A percentile compares a stretch with the other conserved stretches of the same genome.
phyloP scores from a whole-genome alignment of 2,113 vertebrate species.

The Dicerorhinus sumatrensis region DNA sequence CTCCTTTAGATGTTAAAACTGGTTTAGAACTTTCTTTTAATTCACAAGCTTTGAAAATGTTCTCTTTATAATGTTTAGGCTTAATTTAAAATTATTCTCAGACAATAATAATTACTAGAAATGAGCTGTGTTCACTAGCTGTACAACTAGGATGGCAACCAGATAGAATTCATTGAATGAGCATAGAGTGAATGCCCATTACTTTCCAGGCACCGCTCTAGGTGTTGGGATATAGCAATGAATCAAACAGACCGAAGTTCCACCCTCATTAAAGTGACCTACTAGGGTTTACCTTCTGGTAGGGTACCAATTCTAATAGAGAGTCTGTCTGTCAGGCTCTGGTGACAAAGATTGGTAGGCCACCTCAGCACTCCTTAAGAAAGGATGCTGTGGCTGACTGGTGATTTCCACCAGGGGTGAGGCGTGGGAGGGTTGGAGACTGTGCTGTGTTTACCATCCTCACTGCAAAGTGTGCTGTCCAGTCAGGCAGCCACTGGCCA shows the following conservation, averaged over 20 bases:
- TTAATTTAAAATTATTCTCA: constrained; percentile 46
- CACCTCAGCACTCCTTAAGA: not conserved
- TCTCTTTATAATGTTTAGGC: not conserved
- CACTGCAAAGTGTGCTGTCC: not conserved
- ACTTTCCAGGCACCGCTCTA: not conserved
- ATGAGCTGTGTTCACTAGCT: not conserved
- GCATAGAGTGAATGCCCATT: not conserved
- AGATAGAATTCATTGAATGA: not conserved
- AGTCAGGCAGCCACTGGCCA: not conserved
- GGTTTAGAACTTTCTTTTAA: constrained; percentile 43
- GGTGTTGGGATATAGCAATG: not conserved
- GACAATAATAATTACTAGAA: not conserved
- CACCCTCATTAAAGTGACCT: not conserved
- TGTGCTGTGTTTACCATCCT: not conserved
- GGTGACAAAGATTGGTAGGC: not conserved
- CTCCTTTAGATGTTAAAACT: constrained; percentile 37
- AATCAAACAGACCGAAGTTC: not conserved
- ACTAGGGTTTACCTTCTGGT: not conserved
- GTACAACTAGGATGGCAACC: not conserved
- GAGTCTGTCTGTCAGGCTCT: not conserved
- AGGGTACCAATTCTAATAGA: not conserved
- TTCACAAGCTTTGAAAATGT: not conserved
- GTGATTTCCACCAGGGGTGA: not conserved
- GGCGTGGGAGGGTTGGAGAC: too few species aligned
- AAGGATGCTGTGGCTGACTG: not conserved